Evolutionary conservation across 1,140 invertebrate species (phyloP).

Genomic region (Drosophila baimaii): DNA sequence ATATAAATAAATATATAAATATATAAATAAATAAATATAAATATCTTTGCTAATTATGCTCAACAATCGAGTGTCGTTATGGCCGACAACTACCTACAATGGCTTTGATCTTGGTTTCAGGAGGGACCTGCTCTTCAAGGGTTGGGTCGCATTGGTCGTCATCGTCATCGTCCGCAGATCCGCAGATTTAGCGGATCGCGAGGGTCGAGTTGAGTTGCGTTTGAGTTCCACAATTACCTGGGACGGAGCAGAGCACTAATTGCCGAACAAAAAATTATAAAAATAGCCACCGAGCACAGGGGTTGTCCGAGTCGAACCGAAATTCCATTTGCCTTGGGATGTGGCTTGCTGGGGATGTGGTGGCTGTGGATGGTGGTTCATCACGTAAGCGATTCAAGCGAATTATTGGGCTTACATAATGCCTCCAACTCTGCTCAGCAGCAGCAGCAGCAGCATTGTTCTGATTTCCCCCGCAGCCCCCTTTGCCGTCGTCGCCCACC

Average conservation of each 20-base stretch:
- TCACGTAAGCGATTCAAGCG: conserved; percentile 37
- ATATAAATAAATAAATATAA: neutral
- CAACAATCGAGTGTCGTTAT: neutral
- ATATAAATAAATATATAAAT: neutral
- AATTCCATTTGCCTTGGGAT: conserved; percentile 32
- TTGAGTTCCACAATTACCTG: conserved; percentile 23
- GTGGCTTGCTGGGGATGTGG: too few species aligned
- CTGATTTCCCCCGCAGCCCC: neutral
- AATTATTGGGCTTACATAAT: conserved; percentile 40
- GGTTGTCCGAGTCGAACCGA: conserved; percentile 1
- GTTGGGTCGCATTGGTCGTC: neutral
- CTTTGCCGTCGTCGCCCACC: neutral
- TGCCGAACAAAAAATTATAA: conserved; percentile 14
- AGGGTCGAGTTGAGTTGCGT: conserved; percentile 4
- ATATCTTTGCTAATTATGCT: too few species aligned
- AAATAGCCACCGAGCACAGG: conserved; percentile 15
- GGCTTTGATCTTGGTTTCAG: conserved; percentile 5
- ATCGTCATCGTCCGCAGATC: too few species aligned
- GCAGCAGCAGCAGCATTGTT: conserved; percentile 24
- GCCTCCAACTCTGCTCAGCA: neutral
- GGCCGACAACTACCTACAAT: neutral
- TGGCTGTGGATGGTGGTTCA: too few species aligned
- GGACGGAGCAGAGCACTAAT: conserved; percentile 16
- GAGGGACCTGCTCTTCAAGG: conserved; percentile 25
- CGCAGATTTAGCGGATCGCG: neutral